phyloP scores from a whole-genome alignment of 2,113 vertebrate species.

The Odontophorus gujanensis region DNA sequence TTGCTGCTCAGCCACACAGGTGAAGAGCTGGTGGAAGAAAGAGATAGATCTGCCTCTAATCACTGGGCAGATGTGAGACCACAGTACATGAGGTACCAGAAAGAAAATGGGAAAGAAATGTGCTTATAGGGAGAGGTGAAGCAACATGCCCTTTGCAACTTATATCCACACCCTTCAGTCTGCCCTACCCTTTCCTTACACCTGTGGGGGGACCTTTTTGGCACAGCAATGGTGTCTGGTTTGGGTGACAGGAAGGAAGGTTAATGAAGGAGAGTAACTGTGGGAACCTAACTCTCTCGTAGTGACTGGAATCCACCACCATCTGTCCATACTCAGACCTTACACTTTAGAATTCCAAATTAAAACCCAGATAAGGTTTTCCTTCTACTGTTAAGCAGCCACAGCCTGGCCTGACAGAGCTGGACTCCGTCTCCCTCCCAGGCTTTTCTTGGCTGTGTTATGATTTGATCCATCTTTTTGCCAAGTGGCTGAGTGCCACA shows the following conservation, averaged over 20 bases:
- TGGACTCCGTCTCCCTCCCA: background rate
- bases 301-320: background rate
- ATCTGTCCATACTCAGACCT: background rate
- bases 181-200: background rate
- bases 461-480: conserved; percentile 1
- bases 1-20: background rate
- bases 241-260: background rate
- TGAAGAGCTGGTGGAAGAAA: background rate
- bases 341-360: background rate
- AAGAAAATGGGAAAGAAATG: background rate
- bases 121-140: background rate
- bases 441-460: conserved; percentile 21
- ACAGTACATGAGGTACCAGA: background rate
- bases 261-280: background rate
- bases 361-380: background rate
- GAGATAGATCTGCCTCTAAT: background rate
- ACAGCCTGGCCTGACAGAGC: background rate
- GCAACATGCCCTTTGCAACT: background rate
- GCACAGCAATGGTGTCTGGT: background rate
- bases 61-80: background rate
- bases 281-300: background rate
- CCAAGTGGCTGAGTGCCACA: background rate
- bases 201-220: background rate
- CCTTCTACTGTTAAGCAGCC: background rate
- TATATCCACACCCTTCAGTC: background rate